Evolutionary conservation across 2,113 vertebrate genomes (phyloP).

Genomic region (Lophura nycthemera): DNA sequence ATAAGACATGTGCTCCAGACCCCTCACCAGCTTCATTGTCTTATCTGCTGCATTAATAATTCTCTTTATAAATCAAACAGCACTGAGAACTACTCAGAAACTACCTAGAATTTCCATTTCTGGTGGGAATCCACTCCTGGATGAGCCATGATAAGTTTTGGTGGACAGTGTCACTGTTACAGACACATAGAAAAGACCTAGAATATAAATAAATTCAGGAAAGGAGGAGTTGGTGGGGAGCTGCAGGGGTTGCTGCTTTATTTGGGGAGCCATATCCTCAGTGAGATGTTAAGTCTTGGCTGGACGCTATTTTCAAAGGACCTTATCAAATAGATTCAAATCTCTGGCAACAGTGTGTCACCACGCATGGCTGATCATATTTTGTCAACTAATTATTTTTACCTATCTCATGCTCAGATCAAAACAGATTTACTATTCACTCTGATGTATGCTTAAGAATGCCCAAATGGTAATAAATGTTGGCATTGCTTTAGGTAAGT

Average conservation of each 20-base stretch:
- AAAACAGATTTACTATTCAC: background rate
- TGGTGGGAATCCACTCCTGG: background rate
- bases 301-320: background rate
- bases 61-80: background rate
- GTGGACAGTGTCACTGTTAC: background rate
- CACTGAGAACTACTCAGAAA: background rate
- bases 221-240: background rate
- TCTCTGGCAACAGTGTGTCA: background rate
- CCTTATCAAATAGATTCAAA: background rate
- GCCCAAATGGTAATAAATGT: background rate
- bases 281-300: background rate
- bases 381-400: background rate
- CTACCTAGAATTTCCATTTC: accelerated
- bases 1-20: background rate
- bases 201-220: background rate
- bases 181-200: background rate
- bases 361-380: background rate
- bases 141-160: background rate
- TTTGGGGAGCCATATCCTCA: background rate
- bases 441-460: background rate
- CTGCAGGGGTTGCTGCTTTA: background rate
- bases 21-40: too few species aligned
- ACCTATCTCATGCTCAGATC: background rate
- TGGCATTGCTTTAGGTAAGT: background rate
- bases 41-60: background rate